Base-by-base conservation (phyloP, 2,797 vertebrate species). In the Buphagus erythrorhynchus region DNA sequence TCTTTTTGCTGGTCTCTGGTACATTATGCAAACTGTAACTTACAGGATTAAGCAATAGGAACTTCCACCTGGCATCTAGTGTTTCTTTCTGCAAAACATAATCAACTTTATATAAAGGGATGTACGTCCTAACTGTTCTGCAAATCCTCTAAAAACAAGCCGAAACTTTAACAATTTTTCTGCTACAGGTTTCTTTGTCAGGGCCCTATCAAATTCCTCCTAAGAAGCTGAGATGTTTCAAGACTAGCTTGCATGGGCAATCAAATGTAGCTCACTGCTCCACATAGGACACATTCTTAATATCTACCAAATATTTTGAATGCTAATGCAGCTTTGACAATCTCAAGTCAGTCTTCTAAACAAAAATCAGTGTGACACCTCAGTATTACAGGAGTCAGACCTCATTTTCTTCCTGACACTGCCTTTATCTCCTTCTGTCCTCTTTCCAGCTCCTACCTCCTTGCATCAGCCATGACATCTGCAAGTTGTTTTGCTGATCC, bases 11-110 rank as follows among this genome's bases (percentile, higher is more conserved):
- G 10, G 15, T 31, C 25, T 65, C 26, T 18, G 5, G 19, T 3
- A 42, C 4, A 5, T 28, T 9, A 15, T 5, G 5, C 1, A 6
- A 3, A 0, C 9, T 36, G 16, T 33, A 69, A 62, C 1, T 18
- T 43, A 31, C 20, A 68, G 40, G 36, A 69, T 22, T 63, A 74
- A 71, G 20, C 16, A 58, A 14, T 1, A 49, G 16, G 17, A 11
- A 58, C 12, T 16, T 40, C 13, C 3, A 18, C 2, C 0, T 14
- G 9, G 36, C 42, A 52, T 11, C n/a, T 14, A 16, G 4, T 7
- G 3, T 59, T 76, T 46, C 10, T 35, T 61, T 25, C 31, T 62
- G 17, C 36, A 75, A 20, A 69, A 43, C 2, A n/a, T 5, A 2
- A 51, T 28, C 13, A 35, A 52, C 4, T 74, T 80, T 0, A 54